Conservation (phyloP, 2,113 vertebrate genomes). For the Morone chrysops region DNA sequence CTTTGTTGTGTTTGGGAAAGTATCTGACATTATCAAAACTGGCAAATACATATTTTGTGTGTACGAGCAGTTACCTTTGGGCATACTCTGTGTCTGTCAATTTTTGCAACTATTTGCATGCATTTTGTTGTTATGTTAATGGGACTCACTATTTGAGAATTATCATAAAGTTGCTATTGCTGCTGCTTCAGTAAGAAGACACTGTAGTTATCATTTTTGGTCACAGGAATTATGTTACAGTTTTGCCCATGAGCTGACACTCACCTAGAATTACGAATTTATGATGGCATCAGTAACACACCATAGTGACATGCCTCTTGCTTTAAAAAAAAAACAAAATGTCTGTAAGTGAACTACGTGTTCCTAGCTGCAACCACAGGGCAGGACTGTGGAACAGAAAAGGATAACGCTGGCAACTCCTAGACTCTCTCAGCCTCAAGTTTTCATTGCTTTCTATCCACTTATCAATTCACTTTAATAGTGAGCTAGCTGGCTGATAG, state of each 20-base stretch:
- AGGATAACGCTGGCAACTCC: slow-evolving; percentile 30
- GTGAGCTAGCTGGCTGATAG: slow-evolving; percentile 77
- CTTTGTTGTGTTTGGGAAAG: neutral
- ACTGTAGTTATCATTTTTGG: neutral
- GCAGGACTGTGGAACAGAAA: slow-evolving; percentile 27
- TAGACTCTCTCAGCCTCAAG: slow-evolving; percentile 37
- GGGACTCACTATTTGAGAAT: neutral
- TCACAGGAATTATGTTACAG: neutral
- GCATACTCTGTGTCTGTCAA: neutral
- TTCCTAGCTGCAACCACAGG: slow-evolving; percentile 39
- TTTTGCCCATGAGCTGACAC: neutral
- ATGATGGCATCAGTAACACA: slow-evolving; percentile 17
- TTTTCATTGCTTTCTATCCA: slow-evolving; percentile 67
- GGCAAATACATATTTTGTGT: neutral
- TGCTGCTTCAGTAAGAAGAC: neutral
- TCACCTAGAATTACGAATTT: no score
- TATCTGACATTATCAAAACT: neutral
- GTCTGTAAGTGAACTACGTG: slow-evolving; percentile 38
- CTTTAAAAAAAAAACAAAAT: slow-evolving; percentile 21
- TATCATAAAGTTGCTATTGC: neutral
- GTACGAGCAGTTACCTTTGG: neutral
- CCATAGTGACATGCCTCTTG: slow-evolving; percentile 1
- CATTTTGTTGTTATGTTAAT: neutral
- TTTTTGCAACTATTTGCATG: neutral
- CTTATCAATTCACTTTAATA: slow-evolving; percentile 78